Percentiles rank a stretch among this genome's conserved stretches.
Conservation (phyloP, 2,888 invertebrate species). For the Macropis europaea region DNA sequence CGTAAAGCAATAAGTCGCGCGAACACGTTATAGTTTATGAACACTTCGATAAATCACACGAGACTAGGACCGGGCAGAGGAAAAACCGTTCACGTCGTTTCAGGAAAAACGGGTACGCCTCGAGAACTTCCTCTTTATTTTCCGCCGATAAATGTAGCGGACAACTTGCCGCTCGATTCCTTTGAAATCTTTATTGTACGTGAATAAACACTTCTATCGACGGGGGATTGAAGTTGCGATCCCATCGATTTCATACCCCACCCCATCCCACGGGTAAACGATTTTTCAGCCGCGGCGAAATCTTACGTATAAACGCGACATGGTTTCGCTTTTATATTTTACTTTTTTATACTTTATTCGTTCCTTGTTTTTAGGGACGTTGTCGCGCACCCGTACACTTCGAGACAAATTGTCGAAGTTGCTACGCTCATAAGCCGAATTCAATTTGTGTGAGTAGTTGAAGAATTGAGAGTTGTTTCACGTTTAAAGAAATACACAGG, state of each 20-base stretch:
- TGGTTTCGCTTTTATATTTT: too few relatives aligned
- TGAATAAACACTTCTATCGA: neutral
- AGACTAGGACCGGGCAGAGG: slow-evolving; percentile 34
- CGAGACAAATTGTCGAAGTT: too few relatives aligned
- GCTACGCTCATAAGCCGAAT: too few relatives aligned
- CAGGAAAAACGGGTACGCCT: slow-evolving; percentile 19
- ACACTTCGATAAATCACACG: slow-evolving; percentile 43
- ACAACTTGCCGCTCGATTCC: slow-evolving; percentile 19
- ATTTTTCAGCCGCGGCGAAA: neutral
- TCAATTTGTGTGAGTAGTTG: too few relatives aligned
- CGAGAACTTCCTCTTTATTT: slow-evolving; percentile 24
- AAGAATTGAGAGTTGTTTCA: too few relatives aligned
- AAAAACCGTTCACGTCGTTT: slow-evolving; percentile 35
- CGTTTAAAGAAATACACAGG: too few relatives aligned
- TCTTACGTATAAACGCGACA: too few relatives aligned
- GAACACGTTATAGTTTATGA: slow-evolving; percentile 43
- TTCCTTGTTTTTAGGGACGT: too few relatives aligned
- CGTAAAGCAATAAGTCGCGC: slow-evolving; percentile 48
- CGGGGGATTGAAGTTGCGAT: too few relatives aligned
- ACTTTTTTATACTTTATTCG: too few relatives aligned
- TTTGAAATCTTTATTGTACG: slow-evolving; percentile 21
- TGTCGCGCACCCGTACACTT: too few relatives aligned
- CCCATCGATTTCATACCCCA: neutral
- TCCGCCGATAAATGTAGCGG: slow-evolving; percentile 19
- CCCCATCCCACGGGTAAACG: neutral